Conservation (phyloP, 2,888 invertebrate species). For the Drosophila merina region DNA sequence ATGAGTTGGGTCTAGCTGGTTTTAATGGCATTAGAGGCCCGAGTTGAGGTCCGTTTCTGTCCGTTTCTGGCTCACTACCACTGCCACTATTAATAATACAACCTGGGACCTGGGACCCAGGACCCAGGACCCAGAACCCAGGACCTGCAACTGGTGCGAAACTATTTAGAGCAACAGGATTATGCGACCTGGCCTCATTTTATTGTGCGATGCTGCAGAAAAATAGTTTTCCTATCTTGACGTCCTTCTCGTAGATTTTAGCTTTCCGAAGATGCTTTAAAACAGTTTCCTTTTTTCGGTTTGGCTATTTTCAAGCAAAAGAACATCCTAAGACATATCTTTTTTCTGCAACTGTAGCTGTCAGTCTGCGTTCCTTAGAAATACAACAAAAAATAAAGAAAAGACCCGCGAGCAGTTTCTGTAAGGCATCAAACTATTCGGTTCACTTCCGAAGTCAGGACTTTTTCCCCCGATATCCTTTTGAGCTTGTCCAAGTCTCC, state of each 20-base stretch:
- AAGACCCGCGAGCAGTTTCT: slow-evolving; percentile 2
- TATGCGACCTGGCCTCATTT: slow-evolving; percentile 18
- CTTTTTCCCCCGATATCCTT: slow-evolving; percentile 4
- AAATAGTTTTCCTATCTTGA: slow-evolving; percentile 1
- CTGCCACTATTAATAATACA: not conserved
- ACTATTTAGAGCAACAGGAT: slow-evolving; percentile 40
- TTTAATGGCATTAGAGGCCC: slow-evolving; percentile 35
- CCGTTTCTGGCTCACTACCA: not conserved
- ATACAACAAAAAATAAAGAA: not conserved
- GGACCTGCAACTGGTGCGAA: slow-evolving; percentile 16
- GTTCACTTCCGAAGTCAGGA: slow-evolving; percentile 33
- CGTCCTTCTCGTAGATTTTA: not conserved
- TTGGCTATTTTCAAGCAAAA: not conserved
- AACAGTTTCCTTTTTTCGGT: not conserved
- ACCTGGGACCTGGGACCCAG: not conserved
- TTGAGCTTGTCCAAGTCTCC: slow-evolving; percentile 15
- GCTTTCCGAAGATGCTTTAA: not conserved
- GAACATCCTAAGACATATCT: not conserved
- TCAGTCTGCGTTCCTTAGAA: not conserved
- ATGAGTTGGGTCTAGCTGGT: slow-evolving; percentile 43
- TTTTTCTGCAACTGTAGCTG: not conserved
- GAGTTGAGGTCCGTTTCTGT: slow-evolving; percentile 6
- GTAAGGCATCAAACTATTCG: slow-evolving; percentile 35
- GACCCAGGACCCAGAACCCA: not conserved
- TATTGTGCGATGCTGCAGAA: slow-evolving; percentile 14